phyloP scores from a whole-genome alignment of 1,140 invertebrate species.

The Dinoponera quadriceps region DNA sequence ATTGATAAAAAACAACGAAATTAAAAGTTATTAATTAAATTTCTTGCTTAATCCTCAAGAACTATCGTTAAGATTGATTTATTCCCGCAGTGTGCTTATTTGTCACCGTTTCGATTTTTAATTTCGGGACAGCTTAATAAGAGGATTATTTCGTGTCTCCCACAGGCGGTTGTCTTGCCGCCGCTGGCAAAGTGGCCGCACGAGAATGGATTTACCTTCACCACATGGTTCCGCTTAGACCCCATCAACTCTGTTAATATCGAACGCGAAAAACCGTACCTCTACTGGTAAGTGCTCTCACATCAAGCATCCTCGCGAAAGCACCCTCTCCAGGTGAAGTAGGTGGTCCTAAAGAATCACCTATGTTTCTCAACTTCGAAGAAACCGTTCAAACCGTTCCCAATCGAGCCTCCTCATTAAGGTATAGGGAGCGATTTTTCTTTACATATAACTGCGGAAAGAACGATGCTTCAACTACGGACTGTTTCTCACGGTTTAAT shows the following conservation, averaged over 20 bases:
- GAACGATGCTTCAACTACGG: background rate
- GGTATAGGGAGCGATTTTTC: background rate
- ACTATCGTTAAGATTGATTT: background rate
- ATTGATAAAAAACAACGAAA: background rate
- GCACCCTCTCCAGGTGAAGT: conserved; percentile 62
- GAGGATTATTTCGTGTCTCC: conserved; percentile 58
- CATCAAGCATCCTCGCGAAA: conserved; percentile 66
- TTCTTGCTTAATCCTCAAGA: too few species aligned
- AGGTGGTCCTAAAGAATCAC: conserved; percentile 58
- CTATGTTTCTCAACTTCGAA: conserved; percentile 48
- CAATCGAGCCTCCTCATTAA: conserved; percentile 37
- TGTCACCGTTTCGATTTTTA: background rate
- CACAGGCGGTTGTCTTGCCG: conserved; percentile 97
- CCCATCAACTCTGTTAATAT: conserved; percentile 99
- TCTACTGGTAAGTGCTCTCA: conserved; percentile 94
- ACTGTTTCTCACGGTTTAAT: background rate
- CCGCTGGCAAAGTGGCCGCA: conserved; percentile 99
- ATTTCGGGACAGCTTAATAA: background rate
- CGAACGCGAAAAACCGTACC: conserved; percentile 98
- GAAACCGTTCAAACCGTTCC: background rate
- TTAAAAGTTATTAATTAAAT: background rate
- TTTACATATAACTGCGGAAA: background rate
- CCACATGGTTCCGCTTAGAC: conserved; percentile 99
- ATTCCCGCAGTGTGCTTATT: background rate
- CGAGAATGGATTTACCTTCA: conserved; percentile 99